Evolutionary conservation across 2,797 vertebrate genomes (phyloP), one percentile per base, ranked within the genome.

Genomic region (Benthosema pterotum): DNA sequence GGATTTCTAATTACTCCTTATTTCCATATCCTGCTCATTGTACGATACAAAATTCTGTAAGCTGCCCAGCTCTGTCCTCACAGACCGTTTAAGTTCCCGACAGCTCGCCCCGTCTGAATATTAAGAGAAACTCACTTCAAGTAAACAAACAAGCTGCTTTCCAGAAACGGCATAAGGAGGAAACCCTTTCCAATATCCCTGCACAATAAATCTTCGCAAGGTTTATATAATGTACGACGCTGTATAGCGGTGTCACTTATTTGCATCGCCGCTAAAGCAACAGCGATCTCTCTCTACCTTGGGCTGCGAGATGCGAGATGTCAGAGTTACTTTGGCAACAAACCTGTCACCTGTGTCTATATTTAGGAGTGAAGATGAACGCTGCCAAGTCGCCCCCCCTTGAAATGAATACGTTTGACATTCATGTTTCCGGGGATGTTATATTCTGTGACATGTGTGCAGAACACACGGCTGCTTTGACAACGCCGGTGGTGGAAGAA

Each of bases 321-420:
- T 12, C 32, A 53, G 58, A 62, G 77, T 78, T 63, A 67, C 69
- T 43, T 82, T 3, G 42, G 73, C 46, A 57, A 46, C 55, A 81
- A 58, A 58, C 70, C 54, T n/a, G 60, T 69, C 42, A 63, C 32
- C 74, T 71, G 45, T n/a, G 11, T 60, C 63, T 75, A 72, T 82
- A 78, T 87, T 67, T 76, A 77, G 47, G 71, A 57, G 63, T 18
- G 43, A 4, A 22, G 72, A 52, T 69, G 58, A 77, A 80, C 28
- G 38, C 46, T 54, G 53, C 71, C 71, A 38, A 42, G 13, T 13
- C 25, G 4, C 0, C 12, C 55, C n/a, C n/a, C n/a, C n/a, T n/a
- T 15, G 47, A n/a, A 61, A 22, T 42, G 19, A 16, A 61, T 64
- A 53, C 57, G 12, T 11, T 69, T 45, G 56, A 64, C 59, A 60